Evolutionary conservation across 2,888 invertebrate genomes (phyloP).

Genomic region (Mycalesis mineus): DNA sequence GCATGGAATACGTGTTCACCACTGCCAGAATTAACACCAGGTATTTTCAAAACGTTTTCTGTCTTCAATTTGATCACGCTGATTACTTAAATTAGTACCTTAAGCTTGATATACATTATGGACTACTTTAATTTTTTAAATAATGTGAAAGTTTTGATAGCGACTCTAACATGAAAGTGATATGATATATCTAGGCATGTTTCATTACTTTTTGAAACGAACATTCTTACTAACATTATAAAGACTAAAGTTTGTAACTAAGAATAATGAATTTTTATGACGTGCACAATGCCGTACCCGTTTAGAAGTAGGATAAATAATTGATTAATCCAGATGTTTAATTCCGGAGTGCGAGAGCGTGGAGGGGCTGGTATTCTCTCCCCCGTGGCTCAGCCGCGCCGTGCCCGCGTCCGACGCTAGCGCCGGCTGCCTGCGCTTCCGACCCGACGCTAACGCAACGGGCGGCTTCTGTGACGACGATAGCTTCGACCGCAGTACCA

Average conservation of each 20-base stretch:
- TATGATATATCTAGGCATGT: too few relatives aligned
- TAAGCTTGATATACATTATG: too few relatives aligned
- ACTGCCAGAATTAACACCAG: slow-evolving; percentile 41
- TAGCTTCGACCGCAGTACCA: slow-evolving; percentile 42
- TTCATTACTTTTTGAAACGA: too few relatives aligned
- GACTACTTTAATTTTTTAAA: too few relatives aligned
- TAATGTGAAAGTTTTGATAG: too few relatives aligned
- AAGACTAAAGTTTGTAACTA: too few relatives aligned
- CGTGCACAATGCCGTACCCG: too few relatives aligned
- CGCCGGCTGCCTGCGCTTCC: slow-evolving; percentile 67
- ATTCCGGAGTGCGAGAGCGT: slow-evolving; percentile 46
- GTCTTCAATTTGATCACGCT: too few relatives aligned
- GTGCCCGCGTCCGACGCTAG: slow-evolving; percentile 51
- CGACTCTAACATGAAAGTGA: too few relatives aligned
- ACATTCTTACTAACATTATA: too few relatives aligned
- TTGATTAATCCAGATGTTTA: not conserved
- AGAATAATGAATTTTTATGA: too few relatives aligned
- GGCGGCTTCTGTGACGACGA: slow-evolving; percentile 41
- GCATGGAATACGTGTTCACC: slow-evolving; percentile 41
- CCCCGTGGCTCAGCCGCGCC: slow-evolving; percentile 66
- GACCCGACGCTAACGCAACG: slow-evolving; percentile 28
- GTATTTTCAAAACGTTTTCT: slow-evolving; percentile 22
- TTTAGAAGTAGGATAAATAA: not conserved
- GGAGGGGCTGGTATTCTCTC: slow-evolving; percentile 44
- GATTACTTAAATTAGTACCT: too few relatives aligned